Base-by-base conservation (phyloP, 35 echinoderm and acorn worm species). In the Apostichopus japonicus region DNA sequence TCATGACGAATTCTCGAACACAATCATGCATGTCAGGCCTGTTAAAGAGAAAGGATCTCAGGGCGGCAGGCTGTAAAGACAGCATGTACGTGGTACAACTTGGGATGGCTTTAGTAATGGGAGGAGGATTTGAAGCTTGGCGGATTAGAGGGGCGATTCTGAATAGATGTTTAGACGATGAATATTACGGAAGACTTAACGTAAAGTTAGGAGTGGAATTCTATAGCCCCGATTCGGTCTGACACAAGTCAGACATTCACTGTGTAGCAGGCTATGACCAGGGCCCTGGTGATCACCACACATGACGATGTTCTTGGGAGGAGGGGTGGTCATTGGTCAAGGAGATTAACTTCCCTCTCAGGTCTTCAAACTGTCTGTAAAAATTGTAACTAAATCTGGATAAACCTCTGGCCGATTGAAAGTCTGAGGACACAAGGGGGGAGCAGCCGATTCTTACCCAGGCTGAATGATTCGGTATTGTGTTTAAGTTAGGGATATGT, bases 101-200 rank as follows among this genome's bases (percentile, higher is more conserved):
- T 8, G 79, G 79, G 79, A 82, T 55, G 79, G 79, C 79, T 82
- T 82, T 53, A 82, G 33, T 82, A 82, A 82, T 82, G 33, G 79
- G 8, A 55, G 33, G 79, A 54, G 33, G 33, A 51, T 82, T 82
- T 82, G 33, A 54, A 82, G 51, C 23, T 82, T 10, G 24, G 6
- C 15, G 19, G 51, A 55, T 82, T 56, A 11, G 19, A 6, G 33
- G 33, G 24, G 16, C 6, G 0, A 53, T 53, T 82, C 6, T 82
- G 27, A 82, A 82, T 15, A 44, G 79, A 82, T 82, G 79, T 82
- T 82, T 82, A 19, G 44, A 82, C 54, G 23, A 11, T 27, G 79
- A 82, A 82, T 82, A 82, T 54, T 53, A 82, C 53, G 79, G 79
- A 44, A 51, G 79, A 82, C 10, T 82, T 82, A 16, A 27, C 54